Evolutionary conservation across 2,797 vertebrate genomes (phyloP).

Genomic region (Ataeniobius toweri): DNA sequence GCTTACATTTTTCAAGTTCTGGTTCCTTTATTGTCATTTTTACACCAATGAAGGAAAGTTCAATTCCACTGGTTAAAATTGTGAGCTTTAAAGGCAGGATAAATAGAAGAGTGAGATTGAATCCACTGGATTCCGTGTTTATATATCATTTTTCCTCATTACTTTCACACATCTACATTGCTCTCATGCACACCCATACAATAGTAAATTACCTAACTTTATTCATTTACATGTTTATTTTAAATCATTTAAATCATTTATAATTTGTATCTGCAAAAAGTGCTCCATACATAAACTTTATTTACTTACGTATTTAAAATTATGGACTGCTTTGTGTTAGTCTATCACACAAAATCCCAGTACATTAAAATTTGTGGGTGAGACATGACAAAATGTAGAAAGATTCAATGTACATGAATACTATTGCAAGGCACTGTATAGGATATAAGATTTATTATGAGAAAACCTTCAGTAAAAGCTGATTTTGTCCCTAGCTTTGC

Average conservation of each 20-base stretch:
- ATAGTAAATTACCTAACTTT: no score
- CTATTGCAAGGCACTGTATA: not conserved
- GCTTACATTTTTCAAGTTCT: no score
- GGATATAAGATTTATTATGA: not conserved
- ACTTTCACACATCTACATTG: no score
- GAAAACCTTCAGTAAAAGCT: constrained; percentile 5
- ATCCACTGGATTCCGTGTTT: no score
- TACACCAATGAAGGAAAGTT: no score
- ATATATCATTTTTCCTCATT: no score
- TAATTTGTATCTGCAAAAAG: not conserved
- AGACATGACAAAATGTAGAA: not conserved
- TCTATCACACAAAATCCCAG: not conserved
- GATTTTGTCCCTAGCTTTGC: constrained; percentile 26
- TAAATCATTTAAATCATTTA: not conserved
- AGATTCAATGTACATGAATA: not conserved
- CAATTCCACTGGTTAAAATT: no score
- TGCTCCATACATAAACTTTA: not conserved
- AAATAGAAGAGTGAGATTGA: no score
- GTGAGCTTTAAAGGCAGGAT: no score
- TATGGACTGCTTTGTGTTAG: not conserved
- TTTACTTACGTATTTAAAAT: no score
- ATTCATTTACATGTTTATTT: not conserved
- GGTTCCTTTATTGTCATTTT: no score
- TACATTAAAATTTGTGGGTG: not conserved
- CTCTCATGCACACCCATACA: no score